A percentile compares a stretch with the other conserved stretches of the same genome.
Evolutionary conservation across 2,113 vertebrate species (phyloP).

Genomic region (Abramis brama): DNA sequence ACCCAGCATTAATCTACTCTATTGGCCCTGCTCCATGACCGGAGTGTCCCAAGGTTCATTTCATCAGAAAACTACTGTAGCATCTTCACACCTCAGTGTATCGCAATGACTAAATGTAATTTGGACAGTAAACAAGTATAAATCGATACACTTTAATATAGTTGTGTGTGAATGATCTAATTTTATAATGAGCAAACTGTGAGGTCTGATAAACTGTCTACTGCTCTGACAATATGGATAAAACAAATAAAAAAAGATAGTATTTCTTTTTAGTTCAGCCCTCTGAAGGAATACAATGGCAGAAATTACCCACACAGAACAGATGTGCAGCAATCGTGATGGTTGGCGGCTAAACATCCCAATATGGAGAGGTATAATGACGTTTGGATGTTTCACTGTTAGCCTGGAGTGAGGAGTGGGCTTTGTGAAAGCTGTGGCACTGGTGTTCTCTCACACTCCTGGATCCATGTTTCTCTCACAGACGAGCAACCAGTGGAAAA

Average conservation of each 20-base stretch:
- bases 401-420: conserved; percentile 7
- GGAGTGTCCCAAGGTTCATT: not conserved
- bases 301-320: not conserved
- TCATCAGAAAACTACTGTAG: conserved; percentile 1
- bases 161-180: not conserved
- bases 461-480: not conserved
- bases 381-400: conserved; percentile 45
- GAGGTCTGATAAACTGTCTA: not conserved
- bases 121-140: not conserved
- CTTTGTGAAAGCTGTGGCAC: not conserved
- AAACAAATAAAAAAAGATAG: not conserved
- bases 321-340: conserved; percentile 28
- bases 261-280: not conserved
- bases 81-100: not conserved
- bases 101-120: not conserved
- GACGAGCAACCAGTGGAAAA: not conserved
- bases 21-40: conserved; percentile 33
- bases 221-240: not conserved
- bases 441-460: not conserved
- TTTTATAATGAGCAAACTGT: not conserved
- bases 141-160: not conserved
- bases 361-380: conserved; percentile 70
- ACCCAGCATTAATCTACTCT: conserved; percentile 16
- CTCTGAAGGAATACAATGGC: not conserved
- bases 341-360: conserved; percentile 68